Evolutionary conservation across 2,888 invertebrate genomes (phyloP), one percentile per base, ranked within the genome.

Genomic region (Macaria liturata): DNA sequence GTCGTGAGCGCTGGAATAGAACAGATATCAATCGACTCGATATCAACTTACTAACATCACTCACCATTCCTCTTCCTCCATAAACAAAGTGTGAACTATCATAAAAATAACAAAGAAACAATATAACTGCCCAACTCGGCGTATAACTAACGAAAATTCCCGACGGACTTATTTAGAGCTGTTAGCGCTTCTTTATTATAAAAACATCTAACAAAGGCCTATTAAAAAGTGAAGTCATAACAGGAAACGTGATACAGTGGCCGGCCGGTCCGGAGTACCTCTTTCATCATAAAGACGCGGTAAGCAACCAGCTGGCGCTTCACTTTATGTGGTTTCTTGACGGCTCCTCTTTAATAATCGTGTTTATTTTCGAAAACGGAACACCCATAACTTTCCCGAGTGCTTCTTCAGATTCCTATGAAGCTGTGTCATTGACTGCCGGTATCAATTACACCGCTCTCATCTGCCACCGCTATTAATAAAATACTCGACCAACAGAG

Each of bases 201-300:
- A 86, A 85, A 83, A 75, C 71, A 45, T 78, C 73, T 73, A 84
- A 89, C 85, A 89, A 89, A 89, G 83, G 75, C 71, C 75, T 78
- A 86, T 89, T 86, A 88, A 91, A 89, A 88, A 86, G 81, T 88
- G 75, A 84, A 90, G 88, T 88, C 86, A 91, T 91, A 91, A 91
- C 90, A 89, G 89, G 91, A 88, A 91, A 91, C 75, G 75, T 86
- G 90, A 91, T 91, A 89, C 81, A 80, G 84, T 81, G 84, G 83
- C 78, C 72, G 78, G 77, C 75, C 77, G 74, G 78, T 76, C 73
- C 75, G 74, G 74, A 84, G 78, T 75, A 82, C 79, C 81, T 83
- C 88, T 88, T 89, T 88, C 87, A 87, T 89, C 88, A 86, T 86
- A 88, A 88, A 83, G 72, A 75, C 82, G 86, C 83, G 86, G 88